These are phyloP conservation scores for Batillaria attramentaria DNA, from an alignment of 1,140 invertebrate species.

Conservation along the genomic window DNA sequence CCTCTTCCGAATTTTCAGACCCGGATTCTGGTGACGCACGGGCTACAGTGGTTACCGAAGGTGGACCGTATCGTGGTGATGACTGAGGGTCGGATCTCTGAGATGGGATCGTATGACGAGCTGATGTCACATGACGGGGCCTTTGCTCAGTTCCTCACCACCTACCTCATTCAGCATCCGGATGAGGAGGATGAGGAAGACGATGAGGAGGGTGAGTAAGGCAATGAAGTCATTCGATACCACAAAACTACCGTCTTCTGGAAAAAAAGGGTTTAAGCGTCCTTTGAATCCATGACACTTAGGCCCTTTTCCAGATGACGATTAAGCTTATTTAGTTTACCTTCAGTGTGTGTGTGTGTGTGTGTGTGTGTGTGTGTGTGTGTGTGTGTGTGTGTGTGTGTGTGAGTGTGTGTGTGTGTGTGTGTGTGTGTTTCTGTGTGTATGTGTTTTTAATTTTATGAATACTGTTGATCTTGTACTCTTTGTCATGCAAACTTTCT, in stretches of 20 bases:
- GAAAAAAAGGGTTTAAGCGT: no score
- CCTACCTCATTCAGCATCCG: constrained; percentile 46
- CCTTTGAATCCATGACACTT: no score
- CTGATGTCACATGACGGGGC: constrained; percentile 58
- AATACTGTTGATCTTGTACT: no score
- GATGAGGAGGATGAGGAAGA: constrained; percentile 22
- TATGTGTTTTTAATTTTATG: no score
- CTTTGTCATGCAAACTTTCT: no score
- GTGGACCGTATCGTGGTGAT: constrained; percentile 68
- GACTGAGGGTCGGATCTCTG: constrained; percentile 60
- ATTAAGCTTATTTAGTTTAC: no score
- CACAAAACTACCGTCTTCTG: no score
- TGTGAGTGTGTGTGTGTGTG: neutral
- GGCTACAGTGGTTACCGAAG: constrained; percentile 65
- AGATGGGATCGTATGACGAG: constrained; percentile 67
- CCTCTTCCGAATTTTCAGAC: constrained; percentile 40
- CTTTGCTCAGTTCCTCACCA: constrained; percentile 68
- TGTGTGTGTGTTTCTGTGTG: no score
- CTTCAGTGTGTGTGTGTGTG: neutral
- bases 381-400: neutral
- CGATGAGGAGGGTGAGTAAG: constrained; percentile 49
- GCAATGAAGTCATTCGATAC: neutral
- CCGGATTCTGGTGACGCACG: constrained; percentile 69
- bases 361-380: neutral
- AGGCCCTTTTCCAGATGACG: no score